phyloP scores from a whole-genome alignment of 2,113 vertebrate species.

The Pseudorhombus dupliciocellatus region DNA sequence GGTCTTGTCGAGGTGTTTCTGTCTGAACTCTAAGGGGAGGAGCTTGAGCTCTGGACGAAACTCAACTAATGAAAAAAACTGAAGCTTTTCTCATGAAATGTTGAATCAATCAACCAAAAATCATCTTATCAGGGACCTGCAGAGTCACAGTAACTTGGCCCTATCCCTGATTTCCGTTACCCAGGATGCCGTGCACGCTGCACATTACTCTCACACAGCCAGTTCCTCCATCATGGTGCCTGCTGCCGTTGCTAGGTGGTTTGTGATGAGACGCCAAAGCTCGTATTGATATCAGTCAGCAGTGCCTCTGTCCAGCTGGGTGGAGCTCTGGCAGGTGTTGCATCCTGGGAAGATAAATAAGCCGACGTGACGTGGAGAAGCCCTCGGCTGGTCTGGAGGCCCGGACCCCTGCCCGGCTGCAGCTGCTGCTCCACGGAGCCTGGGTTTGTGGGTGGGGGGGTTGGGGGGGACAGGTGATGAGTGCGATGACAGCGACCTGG shows the following conservation, averaged over 20 bases:
- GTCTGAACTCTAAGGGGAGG: too few species aligned
- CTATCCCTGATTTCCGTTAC: conserved; percentile 2
- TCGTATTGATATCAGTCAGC: conserved; percentile 52
- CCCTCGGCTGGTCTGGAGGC: conserved; percentile 21
- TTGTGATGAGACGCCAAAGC: conserved; percentile 48
- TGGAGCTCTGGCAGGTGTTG: conserved; percentile 56
- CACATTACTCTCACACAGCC: conserved; percentile 38
- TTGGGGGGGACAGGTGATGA: conserved; percentile 62
- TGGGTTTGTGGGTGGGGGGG: conserved; percentile 4
- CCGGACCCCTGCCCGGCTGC: conserved; percentile 35
- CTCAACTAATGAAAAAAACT: too few species aligned
- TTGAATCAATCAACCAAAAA: too few species aligned
- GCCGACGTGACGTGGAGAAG: conserved; percentile 34
- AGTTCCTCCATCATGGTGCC: conserved; percentile 27
- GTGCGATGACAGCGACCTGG: conserved; percentile 46
- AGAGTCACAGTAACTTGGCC: neutral
- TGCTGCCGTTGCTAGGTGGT: conserved; percentile 51
- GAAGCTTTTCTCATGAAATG: too few species aligned
- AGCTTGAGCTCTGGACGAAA: too few species aligned
- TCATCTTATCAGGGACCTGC: neutral
- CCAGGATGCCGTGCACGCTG: conserved; percentile 17
- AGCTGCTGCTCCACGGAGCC: conserved; percentile 16
- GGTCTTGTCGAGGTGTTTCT: too few species aligned
- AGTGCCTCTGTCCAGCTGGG: conserved; percentile 49
- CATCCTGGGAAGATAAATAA: conserved; percentile 53